Base-by-base conservation (phyloP, 2,797 vertebrate genomes). In the Sebastiscus tertius region DNA sequence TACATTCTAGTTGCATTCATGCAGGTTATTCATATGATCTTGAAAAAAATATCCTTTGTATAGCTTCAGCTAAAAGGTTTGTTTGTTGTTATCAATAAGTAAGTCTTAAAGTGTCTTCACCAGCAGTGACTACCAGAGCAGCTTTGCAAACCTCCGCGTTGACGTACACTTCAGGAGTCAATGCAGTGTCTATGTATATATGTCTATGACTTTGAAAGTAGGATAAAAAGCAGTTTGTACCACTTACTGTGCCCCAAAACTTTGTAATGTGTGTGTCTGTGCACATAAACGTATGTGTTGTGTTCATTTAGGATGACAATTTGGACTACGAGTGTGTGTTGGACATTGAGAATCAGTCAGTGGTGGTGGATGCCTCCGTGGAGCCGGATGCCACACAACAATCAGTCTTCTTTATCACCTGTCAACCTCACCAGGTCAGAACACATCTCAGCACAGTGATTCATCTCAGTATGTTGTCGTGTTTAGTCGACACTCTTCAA, bases 271-370 rank as follows among this genome's bases (percentile, higher is more conserved):
- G 26, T 62, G 22, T 73, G 33, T 60, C 13, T 26, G 29, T 39
- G 4, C 34, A 22, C 29, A 69, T 56, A 16, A 72, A 29, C 33
- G 2, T 81, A 13, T 76, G 39, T 75, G 8, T 11, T 71, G 16
- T 85, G 31, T 55, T 4, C 22, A 16, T 82, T 55, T 79, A 99
- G 98, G 97, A 98, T 61, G 91, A 96, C 34, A 93, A 94, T 12
- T 90, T 95, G 89, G 95, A 96, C 87, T 97, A 97, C 3, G 96
- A 98, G 81, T 99, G 98, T 87, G 97, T 98, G 81, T 79, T 99
- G 92, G 92, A 95, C 79, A 91, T 99, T 46, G 98, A 99, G 82
- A 96, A 96, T 22, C 93, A 73, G 3, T 95, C 94, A 1, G 96
- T 99, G 82, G 96, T 96, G 54, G 96, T 98, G 72, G 94, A 96